phyloP scores from a whole-genome alignment of 1,140 invertebrate genomes.

The Tribolium castaneum region DNA sequence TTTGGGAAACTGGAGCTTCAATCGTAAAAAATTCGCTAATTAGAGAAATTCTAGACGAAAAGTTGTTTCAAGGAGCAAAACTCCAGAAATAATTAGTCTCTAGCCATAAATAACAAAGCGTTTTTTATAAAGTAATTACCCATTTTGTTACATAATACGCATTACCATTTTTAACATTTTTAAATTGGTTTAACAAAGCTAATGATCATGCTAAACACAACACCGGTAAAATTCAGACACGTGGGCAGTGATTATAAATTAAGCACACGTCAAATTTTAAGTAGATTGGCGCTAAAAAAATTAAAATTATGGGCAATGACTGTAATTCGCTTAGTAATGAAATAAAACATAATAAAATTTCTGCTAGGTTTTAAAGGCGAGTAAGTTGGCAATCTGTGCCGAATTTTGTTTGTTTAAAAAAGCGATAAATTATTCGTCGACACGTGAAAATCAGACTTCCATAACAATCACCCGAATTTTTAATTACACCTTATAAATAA shows the following conservation, averaged over 20 bases:
- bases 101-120: neutral
- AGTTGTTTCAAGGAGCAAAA: neutral
- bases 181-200: neutral
- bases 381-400: neutral
- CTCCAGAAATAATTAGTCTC: neutral
- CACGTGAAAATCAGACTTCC: neutral
- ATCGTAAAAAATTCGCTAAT: too few relatives aligned
- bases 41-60: neutral
- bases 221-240: neutral
- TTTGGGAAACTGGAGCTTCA: neutral
- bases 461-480: neutral
- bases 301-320: too few relatives aligned
- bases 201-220: neutral
- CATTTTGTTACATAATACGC: neutral
- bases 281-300: too few relatives aligned
- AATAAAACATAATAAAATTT: too few relatives aligned
- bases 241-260: neutral
- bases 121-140: neutral
- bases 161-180: neutral
- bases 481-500: neutral
- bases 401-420: neutral
- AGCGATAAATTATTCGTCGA: neutral
- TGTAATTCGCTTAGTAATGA: too few relatives aligned
- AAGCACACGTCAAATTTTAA: neutral
- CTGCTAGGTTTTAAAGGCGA: neutral